Conservation (phyloP, 2,113 vertebrate genomes). For the Colius striatus region DNA sequence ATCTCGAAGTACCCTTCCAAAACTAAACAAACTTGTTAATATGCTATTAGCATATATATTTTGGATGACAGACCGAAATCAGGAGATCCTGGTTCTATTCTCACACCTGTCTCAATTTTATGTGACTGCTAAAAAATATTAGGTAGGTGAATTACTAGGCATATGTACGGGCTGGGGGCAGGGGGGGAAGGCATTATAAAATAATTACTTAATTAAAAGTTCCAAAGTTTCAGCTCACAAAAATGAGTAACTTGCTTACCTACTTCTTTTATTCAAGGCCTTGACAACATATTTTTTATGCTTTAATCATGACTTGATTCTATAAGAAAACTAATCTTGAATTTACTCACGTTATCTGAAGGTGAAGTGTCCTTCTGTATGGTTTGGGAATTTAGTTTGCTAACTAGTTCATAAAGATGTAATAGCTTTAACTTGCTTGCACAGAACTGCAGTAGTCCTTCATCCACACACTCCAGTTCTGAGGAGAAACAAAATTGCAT, state of each 20-base stretch:
- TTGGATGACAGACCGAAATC: neutral
- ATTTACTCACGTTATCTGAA: constrained; percentile 79
- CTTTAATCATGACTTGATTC: neutral
- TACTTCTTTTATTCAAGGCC: neutral
- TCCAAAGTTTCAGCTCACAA: neutral
- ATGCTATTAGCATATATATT: rapidly evolving
- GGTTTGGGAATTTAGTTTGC: constrained; percentile 76
- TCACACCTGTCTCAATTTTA: neutral
- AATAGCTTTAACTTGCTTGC: constrained; percentile 87
- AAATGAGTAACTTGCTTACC: neutral
- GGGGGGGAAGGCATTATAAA: neutral
- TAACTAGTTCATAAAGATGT: constrained; percentile 89
- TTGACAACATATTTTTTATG: neutral
- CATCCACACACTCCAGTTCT: constrained; percentile 89
- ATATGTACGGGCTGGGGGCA: neutral
- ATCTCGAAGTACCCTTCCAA: neutral
- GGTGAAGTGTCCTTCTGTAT: constrained; percentile 46
- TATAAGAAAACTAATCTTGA: neutral
- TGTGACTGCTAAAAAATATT: neutral
- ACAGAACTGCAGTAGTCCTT: constrained; percentile 88
- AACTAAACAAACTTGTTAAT: neutral
- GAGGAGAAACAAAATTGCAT: constrained; percentile 10
- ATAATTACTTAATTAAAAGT: neutral
- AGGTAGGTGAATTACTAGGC: neutral
- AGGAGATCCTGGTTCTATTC: neutral